These are phyloP conservation scores for Capitulum mitella DNA, from an alignment of 2,888 invertebrate genomes.

Conservation along the genomic window DNA sequence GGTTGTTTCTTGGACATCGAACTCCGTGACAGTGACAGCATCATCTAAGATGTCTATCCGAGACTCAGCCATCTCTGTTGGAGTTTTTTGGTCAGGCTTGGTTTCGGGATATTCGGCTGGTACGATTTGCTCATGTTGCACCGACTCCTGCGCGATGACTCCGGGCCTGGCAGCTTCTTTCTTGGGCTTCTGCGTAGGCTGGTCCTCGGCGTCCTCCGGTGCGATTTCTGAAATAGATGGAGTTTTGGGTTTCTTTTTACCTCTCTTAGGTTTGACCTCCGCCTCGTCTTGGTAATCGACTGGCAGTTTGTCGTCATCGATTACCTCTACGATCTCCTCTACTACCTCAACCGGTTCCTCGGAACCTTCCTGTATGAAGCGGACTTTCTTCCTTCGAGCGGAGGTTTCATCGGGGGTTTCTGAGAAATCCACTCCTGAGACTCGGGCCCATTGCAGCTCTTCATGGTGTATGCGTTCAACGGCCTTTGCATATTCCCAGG, in stretches of 20 bases:
- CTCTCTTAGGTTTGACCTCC: background rate
- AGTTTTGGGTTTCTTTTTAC: background rate
- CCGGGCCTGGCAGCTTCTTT: background rate
- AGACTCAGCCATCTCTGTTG: background rate
- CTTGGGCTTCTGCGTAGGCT: background rate
- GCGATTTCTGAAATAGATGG: background rate
- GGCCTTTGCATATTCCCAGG: conserved; percentile 4
- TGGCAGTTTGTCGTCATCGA: background rate
- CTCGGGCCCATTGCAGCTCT: background rate
- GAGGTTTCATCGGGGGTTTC: background rate
- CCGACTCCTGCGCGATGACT: background rate
- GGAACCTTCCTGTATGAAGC: background rate
- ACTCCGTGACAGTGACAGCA: background rate
- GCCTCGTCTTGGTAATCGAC: background rate
- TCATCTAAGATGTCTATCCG: background rate
- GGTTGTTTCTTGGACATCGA: background rate
- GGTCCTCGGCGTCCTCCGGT: background rate
- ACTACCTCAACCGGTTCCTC: background rate
- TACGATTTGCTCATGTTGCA: background rate
- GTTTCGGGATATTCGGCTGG: background rate
- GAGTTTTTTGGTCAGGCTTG: background rate
- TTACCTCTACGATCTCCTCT: background rate
- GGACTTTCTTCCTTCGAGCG: background rate
- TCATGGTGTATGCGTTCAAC: background rate
- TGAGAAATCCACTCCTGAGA: background rate